A percentile compares a stretch with the other conserved stretches of the same genome.
These are phyloP conservation scores for Procambarus virginalis DNA, from an alignment of 1,140 invertebrate species.

Conservation along the genomic window DNA sequence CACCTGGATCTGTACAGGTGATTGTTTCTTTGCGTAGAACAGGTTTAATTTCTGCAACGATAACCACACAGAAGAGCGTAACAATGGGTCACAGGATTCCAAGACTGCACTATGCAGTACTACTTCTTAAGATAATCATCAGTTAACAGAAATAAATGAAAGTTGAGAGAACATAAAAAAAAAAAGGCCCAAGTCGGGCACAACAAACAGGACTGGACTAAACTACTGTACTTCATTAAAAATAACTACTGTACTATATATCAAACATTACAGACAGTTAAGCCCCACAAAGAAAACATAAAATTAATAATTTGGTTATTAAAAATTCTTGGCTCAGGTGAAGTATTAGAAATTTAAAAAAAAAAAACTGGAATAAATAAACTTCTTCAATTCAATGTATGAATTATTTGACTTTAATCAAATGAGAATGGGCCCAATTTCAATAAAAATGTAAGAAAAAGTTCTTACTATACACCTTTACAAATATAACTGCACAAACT, in stretches of 20 bases:
- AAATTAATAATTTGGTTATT: neutral
- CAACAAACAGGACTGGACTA: neutral
- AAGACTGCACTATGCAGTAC: constrained; percentile 4
- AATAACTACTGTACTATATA: neutral
- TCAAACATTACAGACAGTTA: neutral
- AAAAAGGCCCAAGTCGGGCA: neutral
- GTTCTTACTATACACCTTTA: no score
- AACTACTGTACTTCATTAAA: neutral
- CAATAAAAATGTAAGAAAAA: no score
- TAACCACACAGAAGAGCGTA: constrained; percentile 52
- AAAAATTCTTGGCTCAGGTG: neutral
- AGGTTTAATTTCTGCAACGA: constrained; percentile 71
- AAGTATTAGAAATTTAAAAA: neutral
- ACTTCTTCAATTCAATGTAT: no score
- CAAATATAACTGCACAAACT: neutral
- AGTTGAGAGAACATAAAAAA: neutral
- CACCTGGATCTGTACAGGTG: constrained; percentile 65
- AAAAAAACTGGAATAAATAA: neutral
- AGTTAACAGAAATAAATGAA: neutral
- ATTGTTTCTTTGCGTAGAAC: constrained; percentile 68
- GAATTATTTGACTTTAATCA: no score
- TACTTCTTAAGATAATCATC: constrained; percentile 23
- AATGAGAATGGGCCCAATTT: no score
- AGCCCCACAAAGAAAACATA: neutral
- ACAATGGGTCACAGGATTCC: constrained; percentile 32